Percentiles rank a stretch among this genome's conserved stretches.
Evolutionary conservation across 2,797 vertebrate genomes (phyloP).

Genomic region (Brachymystax lenok): DNA sequence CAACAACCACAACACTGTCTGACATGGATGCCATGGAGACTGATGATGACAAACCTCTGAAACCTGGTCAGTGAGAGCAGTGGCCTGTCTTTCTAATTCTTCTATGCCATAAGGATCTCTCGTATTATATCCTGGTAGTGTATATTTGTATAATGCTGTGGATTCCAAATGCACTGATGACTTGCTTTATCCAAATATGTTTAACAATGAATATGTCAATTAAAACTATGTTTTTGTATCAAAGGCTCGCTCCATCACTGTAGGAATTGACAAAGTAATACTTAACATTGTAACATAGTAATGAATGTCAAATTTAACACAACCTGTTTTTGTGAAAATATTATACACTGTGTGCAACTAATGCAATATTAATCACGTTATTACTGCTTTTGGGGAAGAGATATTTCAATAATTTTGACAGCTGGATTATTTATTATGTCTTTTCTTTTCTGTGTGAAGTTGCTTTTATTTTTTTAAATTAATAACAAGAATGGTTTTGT

Average conservation of each 20-base stretch:
- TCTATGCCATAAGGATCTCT: background rate
- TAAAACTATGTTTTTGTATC: conserved; percentile 1
- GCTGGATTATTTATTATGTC: background rate
- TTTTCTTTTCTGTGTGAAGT: background rate
- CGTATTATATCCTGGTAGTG: background rate
- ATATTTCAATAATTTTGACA: background rate
- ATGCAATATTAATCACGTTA: background rate
- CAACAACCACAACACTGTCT: conserved; percentile 17
- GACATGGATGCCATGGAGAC: conserved; percentile 11
- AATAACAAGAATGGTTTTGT: background rate
- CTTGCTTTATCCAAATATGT: background rate
- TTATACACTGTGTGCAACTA: background rate
- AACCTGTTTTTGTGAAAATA: background rate
- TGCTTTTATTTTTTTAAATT: background rate
- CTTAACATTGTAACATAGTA: background rate
- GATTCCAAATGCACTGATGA: background rate
- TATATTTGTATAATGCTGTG: background rate
- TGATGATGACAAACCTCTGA: conserved; percentile 37
- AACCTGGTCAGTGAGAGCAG: conserved; percentile 2
- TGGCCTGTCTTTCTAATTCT: background rate
- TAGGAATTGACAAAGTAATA: background rate
- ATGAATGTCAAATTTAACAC: background rate
- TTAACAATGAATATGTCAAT: background rate
- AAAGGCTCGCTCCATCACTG: background rate
- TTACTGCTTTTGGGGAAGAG: background rate